phyloP scores from a whole-genome alignment of 2,113 vertebrate genomes.

The Piliocolobus tephrosceles region DNA sequence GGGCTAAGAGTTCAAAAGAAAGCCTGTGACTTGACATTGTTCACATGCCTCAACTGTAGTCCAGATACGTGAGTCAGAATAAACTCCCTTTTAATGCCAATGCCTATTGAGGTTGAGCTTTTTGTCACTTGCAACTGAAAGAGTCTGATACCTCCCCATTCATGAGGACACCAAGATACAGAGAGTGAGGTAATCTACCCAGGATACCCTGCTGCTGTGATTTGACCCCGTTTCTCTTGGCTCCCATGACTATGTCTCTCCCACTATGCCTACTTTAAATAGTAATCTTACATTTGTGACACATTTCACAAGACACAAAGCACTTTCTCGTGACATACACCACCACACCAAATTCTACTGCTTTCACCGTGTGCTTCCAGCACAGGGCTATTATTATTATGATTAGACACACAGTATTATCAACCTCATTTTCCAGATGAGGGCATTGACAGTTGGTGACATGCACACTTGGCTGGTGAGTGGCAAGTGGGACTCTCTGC shows the following conservation, averaged over 20 bases:
- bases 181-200: neutral
- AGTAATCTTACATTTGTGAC: neutral
- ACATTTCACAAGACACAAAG: neutral
- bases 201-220: neutral
- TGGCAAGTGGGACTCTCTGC: neutral
- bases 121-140: neutral
- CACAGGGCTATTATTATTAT: neutral
- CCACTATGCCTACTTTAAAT: neutral
- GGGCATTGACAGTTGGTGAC: neutral
- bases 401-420: neutral
- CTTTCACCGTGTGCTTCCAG: neutral
- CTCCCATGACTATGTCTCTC: neutral
- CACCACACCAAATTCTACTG: neutral
- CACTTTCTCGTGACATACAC: neutral
- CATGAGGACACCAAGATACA: neutral
- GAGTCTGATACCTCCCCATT: neutral
- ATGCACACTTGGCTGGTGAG: neutral
- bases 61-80: neutral
- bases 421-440: neutral
- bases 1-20: neutral
- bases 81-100: conserved; percentile 17
- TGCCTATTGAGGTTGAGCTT: neutral
- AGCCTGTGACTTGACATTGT: neutral
- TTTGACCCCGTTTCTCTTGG: neutral
- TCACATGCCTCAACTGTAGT: neutral